Evolutionary conservation across 92 coral and sea anemone species (phyloP).

Genomic region (Virgularia gustaviana): DNA sequence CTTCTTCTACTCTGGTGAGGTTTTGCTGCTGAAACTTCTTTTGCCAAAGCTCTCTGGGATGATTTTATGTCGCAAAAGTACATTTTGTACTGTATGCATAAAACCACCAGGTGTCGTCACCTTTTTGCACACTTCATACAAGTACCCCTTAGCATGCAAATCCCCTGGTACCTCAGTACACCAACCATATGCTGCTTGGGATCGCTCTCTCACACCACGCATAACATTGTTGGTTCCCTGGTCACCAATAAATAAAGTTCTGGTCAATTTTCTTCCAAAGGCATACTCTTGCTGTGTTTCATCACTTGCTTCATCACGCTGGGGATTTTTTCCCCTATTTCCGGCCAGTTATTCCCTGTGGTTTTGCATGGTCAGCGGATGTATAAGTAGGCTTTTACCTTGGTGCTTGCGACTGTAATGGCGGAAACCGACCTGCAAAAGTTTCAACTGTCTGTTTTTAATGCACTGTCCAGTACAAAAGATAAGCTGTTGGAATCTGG

Average conservation of each 20-base stretch:
- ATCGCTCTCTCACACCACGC: constrained; percentile 6
- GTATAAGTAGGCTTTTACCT: no score
- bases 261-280: background rate
- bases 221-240: constrained; percentile 29
- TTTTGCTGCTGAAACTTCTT: constrained; percentile 30
- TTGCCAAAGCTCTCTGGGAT: constrained; percentile 1
- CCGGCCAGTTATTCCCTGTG: no score
- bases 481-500: no score
- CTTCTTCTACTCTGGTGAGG: constrained; percentile 6
- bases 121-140: background rate
- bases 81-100: background rate
- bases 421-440: no score
- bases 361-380: no score
- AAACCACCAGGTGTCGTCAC: background rate
- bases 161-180: constrained; percentile 53
- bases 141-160: constrained; percentile 40
- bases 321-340: no score
- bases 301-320: no score
- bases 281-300: background rate
- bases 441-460: no score
- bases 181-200: constrained; percentile 46
- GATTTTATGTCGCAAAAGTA: background rate
- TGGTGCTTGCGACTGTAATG: no score
- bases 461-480: no score
- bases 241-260: constrained; percentile 34